Percentiles rank a stretch among this genome's conserved stretches.
These are phyloP conservation scores for Adelges cooleyi DNA, from an alignment of 1,140 invertebrate genomes.

Conservation along the genomic window DNA sequence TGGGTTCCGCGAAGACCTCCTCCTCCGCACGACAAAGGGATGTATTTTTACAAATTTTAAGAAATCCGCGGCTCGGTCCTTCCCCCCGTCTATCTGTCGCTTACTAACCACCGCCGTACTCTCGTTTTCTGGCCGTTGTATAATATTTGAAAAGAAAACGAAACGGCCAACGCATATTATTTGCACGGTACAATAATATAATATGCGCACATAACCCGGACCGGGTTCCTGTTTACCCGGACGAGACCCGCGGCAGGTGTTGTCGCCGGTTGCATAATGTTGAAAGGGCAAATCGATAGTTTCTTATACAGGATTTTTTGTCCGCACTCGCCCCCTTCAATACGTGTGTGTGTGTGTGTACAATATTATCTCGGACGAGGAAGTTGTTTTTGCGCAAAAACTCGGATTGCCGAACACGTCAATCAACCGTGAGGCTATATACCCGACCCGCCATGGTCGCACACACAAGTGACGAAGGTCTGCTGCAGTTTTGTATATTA, in stretches of 20 bases:
- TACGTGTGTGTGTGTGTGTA: background rate
- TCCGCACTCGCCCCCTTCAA: background rate
- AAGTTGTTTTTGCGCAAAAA: constrained; percentile 28
- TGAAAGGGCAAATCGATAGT: constrained; percentile 17
- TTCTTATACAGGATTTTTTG: background rate
- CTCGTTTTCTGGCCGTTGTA: background rate
- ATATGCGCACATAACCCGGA: background rate
- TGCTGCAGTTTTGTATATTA: too few relatives aligned
- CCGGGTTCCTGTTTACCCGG: constrained; percentile 2
- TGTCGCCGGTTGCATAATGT: constrained; percentile 25
- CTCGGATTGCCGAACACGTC: background rate
- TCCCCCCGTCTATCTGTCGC: too few relatives aligned
- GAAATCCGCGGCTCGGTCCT: too few relatives aligned
- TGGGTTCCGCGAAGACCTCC: too few relatives aligned
- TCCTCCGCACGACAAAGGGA: too few relatives aligned
- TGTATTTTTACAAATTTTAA: too few relatives aligned
- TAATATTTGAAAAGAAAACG: constrained; percentile 24
- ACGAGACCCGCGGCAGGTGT: constrained; percentile 11
- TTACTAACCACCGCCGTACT: background rate
- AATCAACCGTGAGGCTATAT: background rate
- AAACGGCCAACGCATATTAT: background rate
- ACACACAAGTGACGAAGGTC: too few relatives aligned
- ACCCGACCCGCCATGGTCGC: too few relatives aligned
- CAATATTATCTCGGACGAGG: background rate
- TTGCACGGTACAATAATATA: background rate